A percentile compares a stretch with the other conserved stretches of the same genome.
Evolutionary conservation across 2,888 invertebrate genomes (phyloP).

Genomic region (Drosophila diplacantha): DNA sequence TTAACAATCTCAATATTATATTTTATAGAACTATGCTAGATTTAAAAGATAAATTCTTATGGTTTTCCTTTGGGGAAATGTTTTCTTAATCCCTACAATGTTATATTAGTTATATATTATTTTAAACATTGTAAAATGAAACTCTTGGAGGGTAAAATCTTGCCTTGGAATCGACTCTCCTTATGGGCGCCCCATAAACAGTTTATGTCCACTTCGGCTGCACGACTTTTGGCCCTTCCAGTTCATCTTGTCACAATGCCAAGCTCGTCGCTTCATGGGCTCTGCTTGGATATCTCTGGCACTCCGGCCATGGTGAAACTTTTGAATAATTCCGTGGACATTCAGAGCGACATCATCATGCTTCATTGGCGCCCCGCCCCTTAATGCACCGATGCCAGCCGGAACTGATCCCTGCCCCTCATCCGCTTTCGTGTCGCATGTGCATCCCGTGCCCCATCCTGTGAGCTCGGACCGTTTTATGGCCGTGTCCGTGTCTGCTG

Average conservation of each 20-base stretch:
- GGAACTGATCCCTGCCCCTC: constrained; percentile 22
- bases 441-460: constrained; percentile 3
- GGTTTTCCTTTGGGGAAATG: neutral
- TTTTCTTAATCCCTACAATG: too few species aligned
- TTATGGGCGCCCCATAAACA: neutral
- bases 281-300: neutral
- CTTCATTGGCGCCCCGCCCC: constrained; percentile 26
- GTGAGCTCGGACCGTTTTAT: constrained; percentile 38
- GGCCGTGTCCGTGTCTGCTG: constrained; percentile 44
- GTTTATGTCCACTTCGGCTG: constrained; percentile 4
- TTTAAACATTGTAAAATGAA: neutral
- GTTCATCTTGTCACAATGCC: constrained; percentile 38
- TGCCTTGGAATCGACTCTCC: neutral
- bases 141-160: neutral
- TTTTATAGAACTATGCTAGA: too few species aligned
- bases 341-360: constrained; percentile 25
- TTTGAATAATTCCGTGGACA: constrained; percentile 41
- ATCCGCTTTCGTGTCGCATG: constrained; percentile 10
- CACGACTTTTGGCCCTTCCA: constrained; percentile 7
- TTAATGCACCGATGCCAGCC: constrained; percentile 19
- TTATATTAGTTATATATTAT: too few species aligned
- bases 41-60: neutral
- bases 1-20: neutral
- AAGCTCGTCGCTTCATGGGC: constrained; percentile 20
- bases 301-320: constrained; percentile 23